A percentile compares a stretch with the other conserved stretches of the same genome.
These are phyloP conservation scores for Calephelis perditalis DNA, from an alignment of 2,888 invertebrate genomes.

Conservation along the genomic window DNA sequence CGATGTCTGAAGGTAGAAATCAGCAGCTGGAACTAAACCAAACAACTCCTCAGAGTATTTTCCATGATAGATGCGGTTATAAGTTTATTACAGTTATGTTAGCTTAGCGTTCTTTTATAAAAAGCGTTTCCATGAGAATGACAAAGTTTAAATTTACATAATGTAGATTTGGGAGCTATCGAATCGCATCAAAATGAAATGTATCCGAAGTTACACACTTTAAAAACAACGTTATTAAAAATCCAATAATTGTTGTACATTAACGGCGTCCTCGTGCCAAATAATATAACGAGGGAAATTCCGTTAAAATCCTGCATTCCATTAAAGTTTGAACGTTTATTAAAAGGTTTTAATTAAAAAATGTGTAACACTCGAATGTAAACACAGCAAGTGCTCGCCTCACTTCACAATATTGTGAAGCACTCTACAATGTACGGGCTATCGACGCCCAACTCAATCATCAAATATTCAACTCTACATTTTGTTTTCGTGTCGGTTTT, in stretches of 20 bases:
- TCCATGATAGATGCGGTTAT: too few relatives aligned
- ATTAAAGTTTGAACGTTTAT: neutral
- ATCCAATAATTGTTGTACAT: neutral
- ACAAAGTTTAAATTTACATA: too few relatives aligned
- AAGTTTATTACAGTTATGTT: too few relatives aligned
- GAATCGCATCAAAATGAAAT: too few relatives aligned
- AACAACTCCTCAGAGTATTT: too few relatives aligned
- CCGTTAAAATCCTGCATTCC: neutral
- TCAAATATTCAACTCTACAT: neutral
- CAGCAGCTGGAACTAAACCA: too few relatives aligned
- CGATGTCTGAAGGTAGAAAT: too few relatives aligned
- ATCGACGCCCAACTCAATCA: neutral
- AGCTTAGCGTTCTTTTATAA: too few relatives aligned
- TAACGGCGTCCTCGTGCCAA: neutral
- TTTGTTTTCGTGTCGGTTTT: neutral
- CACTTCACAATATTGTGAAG: constrained; percentile 1
- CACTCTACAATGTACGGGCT: neutral
- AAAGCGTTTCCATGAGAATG: too few relatives aligned
- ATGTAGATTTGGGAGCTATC: too few relatives aligned
- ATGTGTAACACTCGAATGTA: constrained; percentile 1
- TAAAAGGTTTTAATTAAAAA: constrained; percentile 3
- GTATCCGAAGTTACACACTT: neutral
- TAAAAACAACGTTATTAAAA: neutral
- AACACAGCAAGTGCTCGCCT: neutral
- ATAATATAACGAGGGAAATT: neutral